Percentiles rank a stretch among this genome's conserved stretches.
These are phyloP conservation scores for Drosophila pruinosa DNA, from an alignment of 1,140 invertebrate species.

Conservation along the genomic window DNA sequence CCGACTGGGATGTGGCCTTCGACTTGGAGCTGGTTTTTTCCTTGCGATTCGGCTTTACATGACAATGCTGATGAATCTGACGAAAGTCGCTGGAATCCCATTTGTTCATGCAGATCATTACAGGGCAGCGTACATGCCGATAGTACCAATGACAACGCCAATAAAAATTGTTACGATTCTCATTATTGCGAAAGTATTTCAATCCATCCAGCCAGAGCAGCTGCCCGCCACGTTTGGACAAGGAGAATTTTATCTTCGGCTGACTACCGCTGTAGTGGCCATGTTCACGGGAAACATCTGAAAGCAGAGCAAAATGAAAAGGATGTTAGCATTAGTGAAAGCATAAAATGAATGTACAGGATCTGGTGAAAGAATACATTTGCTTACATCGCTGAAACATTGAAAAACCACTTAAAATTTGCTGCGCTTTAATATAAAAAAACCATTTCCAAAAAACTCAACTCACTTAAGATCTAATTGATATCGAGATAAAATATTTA, in stretches of 20 bases:
- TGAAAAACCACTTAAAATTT: slow-evolving; percentile 37
- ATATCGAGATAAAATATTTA: slow-evolving; percentile 7
- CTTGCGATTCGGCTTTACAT: slow-evolving; percentile 53
- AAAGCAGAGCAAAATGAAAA: slow-evolving; percentile 18
- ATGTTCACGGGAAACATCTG: slow-evolving; percentile 23
- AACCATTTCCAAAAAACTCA: slow-evolving; percentile 17
- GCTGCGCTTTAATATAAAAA: slow-evolving; percentile 57
- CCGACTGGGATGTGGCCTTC: not conserved
- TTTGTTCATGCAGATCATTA: slow-evolving; percentile 81
- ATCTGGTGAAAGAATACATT: not conserved
- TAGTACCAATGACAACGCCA: slow-evolving; percentile 82
- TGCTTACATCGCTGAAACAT: slow-evolving; percentile 22
- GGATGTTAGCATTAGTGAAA: slow-evolving; percentile 7
- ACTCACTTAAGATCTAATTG: slow-evolving; percentile 51
- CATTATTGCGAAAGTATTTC: slow-evolving; percentile 79
- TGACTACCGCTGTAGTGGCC: slow-evolving; percentile 65
- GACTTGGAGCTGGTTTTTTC: slow-evolving; percentile 19
- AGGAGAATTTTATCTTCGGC: slow-evolving; percentile 74
- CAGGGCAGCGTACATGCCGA: slow-evolving; percentile 72
- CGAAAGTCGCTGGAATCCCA: slow-evolving; percentile 70
- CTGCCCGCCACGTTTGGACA: slow-evolving; percentile 76
- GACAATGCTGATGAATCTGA: slow-evolving; percentile 76
- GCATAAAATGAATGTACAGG: not conserved
- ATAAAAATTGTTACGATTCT: slow-evolving; percentile 76
- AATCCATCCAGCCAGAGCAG: slow-evolving; percentile 75